Base-by-base conservation (phyloP, 2,113 vertebrate species). In the Indicator indicator region DNA sequence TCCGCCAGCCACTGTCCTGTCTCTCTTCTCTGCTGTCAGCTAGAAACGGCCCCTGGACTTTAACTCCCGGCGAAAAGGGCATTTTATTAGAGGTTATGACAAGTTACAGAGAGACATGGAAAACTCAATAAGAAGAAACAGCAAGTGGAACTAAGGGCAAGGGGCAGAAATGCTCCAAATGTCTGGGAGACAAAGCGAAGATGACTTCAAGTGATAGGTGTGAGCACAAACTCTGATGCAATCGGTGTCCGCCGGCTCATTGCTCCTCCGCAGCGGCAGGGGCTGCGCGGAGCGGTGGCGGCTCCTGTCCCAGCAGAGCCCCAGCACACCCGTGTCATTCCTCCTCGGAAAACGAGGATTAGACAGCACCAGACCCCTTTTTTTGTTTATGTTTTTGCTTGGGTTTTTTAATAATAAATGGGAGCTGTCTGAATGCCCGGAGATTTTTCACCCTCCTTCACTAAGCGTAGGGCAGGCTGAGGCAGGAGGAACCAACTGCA, bases 21-120 rank as follows among this genome's bases (percentile, higher is more conserved):
- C 95, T 80, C 92, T 48, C 69, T 83, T 48, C 94, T 87, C 72
- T 32, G 68, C 95, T 95, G 97, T 97, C 97, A 97, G 96, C 86
- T 97, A 97, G 91, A 98, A 98, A 98, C 97, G 94, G 97, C 97
- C 98, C 97, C 97, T 97, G 97, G 96, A 97, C 97, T 97, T 93
- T 56, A 96, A 88, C 95, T 97, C 96, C 78, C 60, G 40, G 85
- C 55, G 93, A 95, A 97, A 90, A 86, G 93, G 97, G 95, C 97
- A 94, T 97, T 98, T 98, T 97, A 97, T 98, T 97, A 97, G 96
- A 96, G 98, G 97, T 97, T 98, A 97, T 98, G 98, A 98, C 97
- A 98, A 98, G 96, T 50, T 97, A 98, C 97, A 42, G 97, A 98
- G 97, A 98, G 96, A 97, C 97, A 83, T 33, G 89, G 91, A 92